These are phyloP conservation scores for Trachops cirrhosus DNA, from an alignment of 2,797 vertebrate genomes.

Conservation along the genomic window DNA sequence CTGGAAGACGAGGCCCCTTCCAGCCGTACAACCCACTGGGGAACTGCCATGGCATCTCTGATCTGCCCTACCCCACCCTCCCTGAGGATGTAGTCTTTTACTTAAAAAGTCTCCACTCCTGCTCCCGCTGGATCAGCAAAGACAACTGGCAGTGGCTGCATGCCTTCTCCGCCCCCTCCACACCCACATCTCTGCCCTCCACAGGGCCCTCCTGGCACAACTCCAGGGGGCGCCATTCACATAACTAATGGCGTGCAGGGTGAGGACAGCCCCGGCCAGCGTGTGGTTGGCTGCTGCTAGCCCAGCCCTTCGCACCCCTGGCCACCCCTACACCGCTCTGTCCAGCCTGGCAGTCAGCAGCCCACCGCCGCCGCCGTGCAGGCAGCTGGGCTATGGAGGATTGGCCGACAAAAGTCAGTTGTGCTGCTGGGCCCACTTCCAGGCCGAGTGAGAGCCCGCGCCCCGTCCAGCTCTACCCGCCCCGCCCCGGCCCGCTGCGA, in stretches of 20 bases:
- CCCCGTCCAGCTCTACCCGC: constrained; percentile 66
- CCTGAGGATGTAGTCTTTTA: neutral
- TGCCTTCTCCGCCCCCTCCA: neutral
- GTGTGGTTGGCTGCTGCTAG: neutral
- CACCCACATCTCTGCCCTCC: neutral
- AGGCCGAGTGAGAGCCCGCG: constrained; percentile 52
- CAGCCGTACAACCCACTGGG: neutral
- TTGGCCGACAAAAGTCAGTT: constrained; percentile 60
- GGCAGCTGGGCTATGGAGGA: neutral
- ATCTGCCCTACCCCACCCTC: neutral
- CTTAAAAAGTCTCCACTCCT: neutral
- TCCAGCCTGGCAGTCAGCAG: neutral
- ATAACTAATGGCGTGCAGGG: neutral
- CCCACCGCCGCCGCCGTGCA: neutral
- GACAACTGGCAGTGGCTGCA: neutral
- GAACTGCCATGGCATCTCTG: neutral
- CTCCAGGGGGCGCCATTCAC: constrained; percentile 18
- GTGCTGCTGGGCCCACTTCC: constrained; percentile 66
- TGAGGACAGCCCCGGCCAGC: neutral
- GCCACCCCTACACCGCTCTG: neutral
- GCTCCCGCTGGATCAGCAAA: neutral
- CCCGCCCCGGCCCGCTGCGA: constrained; percentile 70
- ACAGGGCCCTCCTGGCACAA: neutral
- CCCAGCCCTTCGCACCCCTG: neutral
- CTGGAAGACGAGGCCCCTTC: neutral